phyloP scores from a whole-genome alignment of 1,140 invertebrate genomes.

The Bradynema listronoti region DNA sequence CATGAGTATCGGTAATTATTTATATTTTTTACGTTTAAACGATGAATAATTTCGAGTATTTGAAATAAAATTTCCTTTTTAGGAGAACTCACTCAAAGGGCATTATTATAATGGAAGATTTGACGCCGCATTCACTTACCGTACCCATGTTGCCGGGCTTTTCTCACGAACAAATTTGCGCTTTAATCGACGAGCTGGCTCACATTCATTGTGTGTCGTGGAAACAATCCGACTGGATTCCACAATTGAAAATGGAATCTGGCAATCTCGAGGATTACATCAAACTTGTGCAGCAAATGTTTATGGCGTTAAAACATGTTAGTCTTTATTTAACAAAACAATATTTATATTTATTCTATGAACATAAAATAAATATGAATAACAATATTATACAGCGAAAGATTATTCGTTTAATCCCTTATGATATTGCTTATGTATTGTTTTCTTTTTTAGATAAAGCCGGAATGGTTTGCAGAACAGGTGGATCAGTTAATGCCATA shows the following conservation, averaged over 20 bases:
- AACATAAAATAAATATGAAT: neutral
- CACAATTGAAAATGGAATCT: neutral
- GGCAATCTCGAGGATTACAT: neutral
- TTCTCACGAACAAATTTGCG: constrained; percentile 31
- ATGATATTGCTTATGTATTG: neutral
- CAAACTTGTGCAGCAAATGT: neutral
- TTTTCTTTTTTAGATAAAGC: constrained; percentile 37
- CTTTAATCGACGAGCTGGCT: constrained; percentile 32
- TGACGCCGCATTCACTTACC: constrained; percentile 18
- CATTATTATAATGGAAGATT: constrained; percentile 40
- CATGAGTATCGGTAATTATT: constrained; percentile 16
- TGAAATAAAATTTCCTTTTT: constrained; percentile 7
- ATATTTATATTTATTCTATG: neutral
- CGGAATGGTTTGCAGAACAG: constrained; percentile 24
- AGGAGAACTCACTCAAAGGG: constrained; percentile 26
- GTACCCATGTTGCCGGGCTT: constrained; percentile 35
- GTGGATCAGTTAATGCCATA: constrained; percentile 18
- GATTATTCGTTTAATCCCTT: neutral
- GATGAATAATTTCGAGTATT: neutral
- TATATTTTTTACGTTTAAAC: neutral
- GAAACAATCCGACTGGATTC: constrained; percentile 29
- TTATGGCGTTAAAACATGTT: constrained; percentile 17
- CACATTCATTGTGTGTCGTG: constrained; percentile 28
- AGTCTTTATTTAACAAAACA: constrained; percentile 2
- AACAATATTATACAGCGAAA: neutral